Percentiles rank a stretch among this genome's conserved stretches.
Evolutionary conservation across 2,888 invertebrate genomes (phyloP).

Genomic region (Eurois occulta): DNA sequence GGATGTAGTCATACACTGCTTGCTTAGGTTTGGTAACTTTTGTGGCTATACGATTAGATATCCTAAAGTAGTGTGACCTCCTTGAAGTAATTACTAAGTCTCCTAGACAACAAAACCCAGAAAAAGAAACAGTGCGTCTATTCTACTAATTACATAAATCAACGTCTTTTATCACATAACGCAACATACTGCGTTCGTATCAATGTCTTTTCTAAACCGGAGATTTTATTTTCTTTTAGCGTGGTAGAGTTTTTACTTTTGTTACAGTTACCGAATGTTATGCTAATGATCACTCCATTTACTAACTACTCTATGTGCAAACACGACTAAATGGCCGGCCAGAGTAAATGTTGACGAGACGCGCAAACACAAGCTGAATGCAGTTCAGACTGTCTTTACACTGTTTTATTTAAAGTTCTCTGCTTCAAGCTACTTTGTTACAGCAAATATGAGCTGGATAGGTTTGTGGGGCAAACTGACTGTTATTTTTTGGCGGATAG

Average conservation of each 20-base stretch:
- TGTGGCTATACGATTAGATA: background rate
- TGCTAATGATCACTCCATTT: constrained; percentile 47
- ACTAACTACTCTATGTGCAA: constrained; percentile 40
- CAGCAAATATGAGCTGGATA: constrained; percentile 63
- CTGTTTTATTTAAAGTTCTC: constrained; percentile 65
- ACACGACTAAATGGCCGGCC: constrained; percentile 63
- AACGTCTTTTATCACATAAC: background rate
- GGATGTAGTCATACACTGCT: background rate
- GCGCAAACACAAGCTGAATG: constrained; percentile 62
- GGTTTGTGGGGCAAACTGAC: constrained; percentile 39
- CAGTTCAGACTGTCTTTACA: constrained; percentile 63
- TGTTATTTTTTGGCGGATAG: constrained; percentile 28
- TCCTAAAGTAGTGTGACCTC: background rate
- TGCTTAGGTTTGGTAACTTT: background rate
- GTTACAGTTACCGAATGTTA: background rate
- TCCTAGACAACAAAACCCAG: background rate
- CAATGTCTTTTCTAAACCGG: background rate
- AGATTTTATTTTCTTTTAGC: background rate
- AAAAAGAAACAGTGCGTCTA: background rate
- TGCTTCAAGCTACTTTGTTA: constrained; percentile 61
- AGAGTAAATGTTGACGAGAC: constrained; percentile 64
- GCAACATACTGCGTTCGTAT: background rate
- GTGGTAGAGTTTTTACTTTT: background rate
- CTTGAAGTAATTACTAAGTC: background rate
- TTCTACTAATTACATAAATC: background rate